Evolutionary conservation across 2,888 invertebrate species (phyloP), one percentile per base, ranked within the genome.

Genomic region (Venusia cambrica): DNA sequence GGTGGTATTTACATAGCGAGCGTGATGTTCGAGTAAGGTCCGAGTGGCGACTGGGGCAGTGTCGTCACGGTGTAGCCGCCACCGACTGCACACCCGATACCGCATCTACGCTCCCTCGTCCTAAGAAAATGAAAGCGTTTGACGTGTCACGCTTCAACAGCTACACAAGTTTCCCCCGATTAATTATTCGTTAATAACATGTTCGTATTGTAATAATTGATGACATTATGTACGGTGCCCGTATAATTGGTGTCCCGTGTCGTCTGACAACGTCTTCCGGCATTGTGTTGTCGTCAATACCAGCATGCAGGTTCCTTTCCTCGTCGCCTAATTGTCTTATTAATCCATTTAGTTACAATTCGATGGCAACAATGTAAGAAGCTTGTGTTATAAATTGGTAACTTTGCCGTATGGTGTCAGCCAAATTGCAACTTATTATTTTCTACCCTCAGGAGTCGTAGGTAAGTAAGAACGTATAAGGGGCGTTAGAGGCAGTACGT

Each of bases 111-210:
- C 48, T 51, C 65, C 59, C 57, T 56, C 52, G 68, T 73, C 81
- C 79, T 73, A 67, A 62, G 83, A 85, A 84, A 87, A 76, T 69
- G 85, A 87, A 87, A 87, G 85, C 74, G 77, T 26, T 38, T 30
- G 19, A 20, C 15, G 28, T 66, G 70, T 72, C 72, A 83, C 75
- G 84, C 78, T 73, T 68, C 56, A 66, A 54, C 57, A 59, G 64
- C 67, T 62, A 63, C 50, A 71, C 70, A 66, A 79, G 67, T 84
- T 83, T 80, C 75, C 76, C 73, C 57, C 66, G 67, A 73, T 72
- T 69, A 76, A 79, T 74, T 74, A 74, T 73, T 71, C 70, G 62
- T 53, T 68, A 71, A 71, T 66, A 57, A 57, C 57, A 59, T 62
- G 66, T 69, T 70, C 64, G 53, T 57, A 64, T 73, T 71, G 57